Percentiles rank a stretch among this genome's conserved stretches.
Conservation (phyloP, 2,113 vertebrate genomes). For the Oreotrochilus melanogaster region DNA sequence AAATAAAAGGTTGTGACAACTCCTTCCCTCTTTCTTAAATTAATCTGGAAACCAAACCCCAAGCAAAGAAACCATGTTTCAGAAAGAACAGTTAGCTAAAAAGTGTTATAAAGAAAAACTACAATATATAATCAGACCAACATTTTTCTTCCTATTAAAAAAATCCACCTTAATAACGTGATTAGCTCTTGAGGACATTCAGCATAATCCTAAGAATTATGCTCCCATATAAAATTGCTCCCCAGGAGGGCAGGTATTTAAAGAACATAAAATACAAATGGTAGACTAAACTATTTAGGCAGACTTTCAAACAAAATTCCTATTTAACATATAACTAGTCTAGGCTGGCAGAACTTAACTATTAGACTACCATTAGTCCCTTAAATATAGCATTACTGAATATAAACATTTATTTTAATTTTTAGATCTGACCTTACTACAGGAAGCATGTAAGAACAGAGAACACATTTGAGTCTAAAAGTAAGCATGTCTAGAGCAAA, state of each 20-base stretch:
- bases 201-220: background rate
- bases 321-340: background rate
- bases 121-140: background rate
- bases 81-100: background rate
- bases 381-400: background rate
- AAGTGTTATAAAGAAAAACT: background rate
- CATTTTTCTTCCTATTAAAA: background rate
- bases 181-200: background rate
- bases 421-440: background rate
- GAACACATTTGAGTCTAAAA: background rate
- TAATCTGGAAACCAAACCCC: background rate
- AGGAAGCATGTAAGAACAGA: background rate
- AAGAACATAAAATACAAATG: background rate
- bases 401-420: background rate
- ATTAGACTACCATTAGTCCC: background rate
- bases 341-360: background rate
- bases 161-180: background rate
- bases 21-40: background rate
- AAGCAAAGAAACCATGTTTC: background rate
- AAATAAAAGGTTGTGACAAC: background rate
- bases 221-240: background rate
- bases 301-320: background rate
- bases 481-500: background rate
- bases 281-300: background rate
- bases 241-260: background rate